Base-by-base conservation (phyloP, 2,888 invertebrate genomes). In the Cephus nigrinus region DNA sequence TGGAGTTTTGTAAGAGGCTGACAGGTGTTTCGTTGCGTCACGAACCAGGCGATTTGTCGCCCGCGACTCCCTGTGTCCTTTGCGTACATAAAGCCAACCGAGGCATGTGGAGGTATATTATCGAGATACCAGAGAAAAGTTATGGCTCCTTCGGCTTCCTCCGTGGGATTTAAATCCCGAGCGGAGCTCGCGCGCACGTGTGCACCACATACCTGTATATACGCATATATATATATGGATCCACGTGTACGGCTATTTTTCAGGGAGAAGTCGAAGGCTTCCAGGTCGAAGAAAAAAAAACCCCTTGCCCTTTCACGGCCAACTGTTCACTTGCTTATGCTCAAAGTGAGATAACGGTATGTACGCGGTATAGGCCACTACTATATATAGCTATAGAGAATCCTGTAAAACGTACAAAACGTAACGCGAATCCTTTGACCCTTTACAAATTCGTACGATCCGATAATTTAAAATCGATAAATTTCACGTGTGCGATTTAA, bases 1-100 rank as follows among this genome's bases (percentile, higher is more conserved):
- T 78, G 79, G 76, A 84, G 85, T 88, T 88, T 88, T 87, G 88
- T 87, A 88, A 88, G 82, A 73, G 80, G 79, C 73, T 77, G 84
- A 86, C 87, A 88, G 88, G 88, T 88, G 86, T 86, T 85, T 83
- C 76, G 82, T 88, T 87, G 85, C 88, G 82, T 86, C 86, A 87
- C 82, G 75, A 55, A 72, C 74, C 34, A 73, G 73, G 82, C 84
- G 86, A 87, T 88, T 86, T 86, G 86, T 88, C 86, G 79, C 76
- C 80, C 71, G 76, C 75, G 74, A 73, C 69, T 73, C 71, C 55
- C 15, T 23, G 55, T 55, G 55, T 55, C 23, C 55, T 55, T 55
- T 55, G 55, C 55, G 55, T 9, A 55, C 23, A 55, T 23, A 55
- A 55, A 55, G 23, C 55, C 55, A 55, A 23, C 55, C 55, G 55